Conservation (phyloP, 1,140 invertebrate species). For the Lethrus apterus region DNA sequence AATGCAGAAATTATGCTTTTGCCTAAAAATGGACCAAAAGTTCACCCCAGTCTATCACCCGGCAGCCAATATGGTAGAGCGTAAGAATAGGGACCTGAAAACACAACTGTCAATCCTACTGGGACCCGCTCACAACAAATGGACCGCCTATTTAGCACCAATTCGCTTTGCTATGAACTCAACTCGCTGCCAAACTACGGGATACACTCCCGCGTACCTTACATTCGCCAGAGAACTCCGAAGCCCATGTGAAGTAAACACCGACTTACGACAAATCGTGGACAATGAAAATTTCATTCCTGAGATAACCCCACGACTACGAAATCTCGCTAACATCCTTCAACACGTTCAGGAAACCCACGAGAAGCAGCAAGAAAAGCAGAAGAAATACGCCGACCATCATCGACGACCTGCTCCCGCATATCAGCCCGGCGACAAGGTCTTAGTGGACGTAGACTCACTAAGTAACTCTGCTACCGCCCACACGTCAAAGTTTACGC, state of each 20-base stretch:
- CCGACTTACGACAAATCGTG: constrained; percentile 22
- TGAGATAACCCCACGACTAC: constrained; percentile 30
- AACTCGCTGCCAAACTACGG: constrained; percentile 27
- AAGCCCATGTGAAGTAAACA: constrained; percentile 15
- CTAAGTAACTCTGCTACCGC: constrained; percentile 27
- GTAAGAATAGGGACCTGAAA: constrained; percentile 40
- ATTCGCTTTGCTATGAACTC: constrained; percentile 33
- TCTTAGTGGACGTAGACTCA: too few species aligned
- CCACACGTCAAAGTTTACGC: constrained; percentile 35
- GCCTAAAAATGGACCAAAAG: not conserved
- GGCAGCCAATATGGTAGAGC: constrained; percentile 38
- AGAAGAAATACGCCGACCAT: too few species aligned
- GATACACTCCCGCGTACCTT: constrained; percentile 33
- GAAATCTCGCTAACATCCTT: too few species aligned
- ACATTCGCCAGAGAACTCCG: constrained; percentile 33
- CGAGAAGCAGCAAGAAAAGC: too few species aligned
- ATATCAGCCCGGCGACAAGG: too few species aligned
- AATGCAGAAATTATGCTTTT: not conserved
- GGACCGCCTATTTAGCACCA: constrained; percentile 28
- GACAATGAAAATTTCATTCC: constrained; percentile 29
- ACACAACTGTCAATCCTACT: constrained; percentile 34
- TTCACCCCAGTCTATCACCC: constrained; percentile 32
- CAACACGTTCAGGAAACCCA: too few species aligned
- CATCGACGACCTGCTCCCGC: too few species aligned
- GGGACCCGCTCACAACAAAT: constrained; percentile 31